A percentile compares a stretch with the other conserved stretches of the same genome.
These are phyloP conservation scores for Lampropteryx suffumata DNA, from an alignment of 2,888 invertebrate genomes.

Conservation along the genomic window DNA sequence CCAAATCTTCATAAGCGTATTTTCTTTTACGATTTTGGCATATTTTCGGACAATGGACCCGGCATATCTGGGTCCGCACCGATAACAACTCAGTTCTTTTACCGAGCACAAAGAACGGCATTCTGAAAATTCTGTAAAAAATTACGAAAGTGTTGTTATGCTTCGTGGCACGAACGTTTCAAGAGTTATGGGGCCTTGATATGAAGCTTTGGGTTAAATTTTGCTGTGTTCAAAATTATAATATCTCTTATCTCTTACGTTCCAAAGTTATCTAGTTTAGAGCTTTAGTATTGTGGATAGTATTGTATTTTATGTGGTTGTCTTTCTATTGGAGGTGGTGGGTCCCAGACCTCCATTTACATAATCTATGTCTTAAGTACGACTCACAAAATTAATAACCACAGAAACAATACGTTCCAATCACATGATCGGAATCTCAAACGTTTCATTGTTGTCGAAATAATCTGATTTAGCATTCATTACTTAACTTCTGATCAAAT, in stretches of 20 bases:
- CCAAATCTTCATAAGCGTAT: constrained; percentile 12
- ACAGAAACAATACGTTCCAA: not conserved
- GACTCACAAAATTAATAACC: not conserved
- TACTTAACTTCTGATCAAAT: constrained; percentile 74
- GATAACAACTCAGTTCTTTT: constrained; percentile 42
- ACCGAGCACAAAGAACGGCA: constrained; percentile 38
- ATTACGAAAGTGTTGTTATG: constrained; percentile 34
- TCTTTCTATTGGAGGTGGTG: too few relatives aligned
- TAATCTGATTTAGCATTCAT: constrained; percentile 64
- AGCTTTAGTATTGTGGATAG: not conserved
- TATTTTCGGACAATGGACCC: constrained; percentile 42
- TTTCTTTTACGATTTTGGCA: constrained; percentile 22
- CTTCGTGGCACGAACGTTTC: constrained; percentile 22
- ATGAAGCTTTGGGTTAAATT: not conserved
- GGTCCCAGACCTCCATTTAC: too few relatives aligned
- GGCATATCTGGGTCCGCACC: constrained; percentile 34
- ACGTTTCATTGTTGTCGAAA: constrained; percentile 50
- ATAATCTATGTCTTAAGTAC: not conserved
- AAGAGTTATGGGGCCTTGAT: constrained; percentile 17
- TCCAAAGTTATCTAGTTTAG: too few relatives aligned
- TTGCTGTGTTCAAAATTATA: constrained; percentile 5
- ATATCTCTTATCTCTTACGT: too few relatives aligned
- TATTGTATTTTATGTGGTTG: too few relatives aligned
- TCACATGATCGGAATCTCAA: constrained; percentile 22
- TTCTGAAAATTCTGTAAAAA: constrained; percentile 39